Conservation (phyloP, 2,888 invertebrate species). For the Neria commutata region DNA sequence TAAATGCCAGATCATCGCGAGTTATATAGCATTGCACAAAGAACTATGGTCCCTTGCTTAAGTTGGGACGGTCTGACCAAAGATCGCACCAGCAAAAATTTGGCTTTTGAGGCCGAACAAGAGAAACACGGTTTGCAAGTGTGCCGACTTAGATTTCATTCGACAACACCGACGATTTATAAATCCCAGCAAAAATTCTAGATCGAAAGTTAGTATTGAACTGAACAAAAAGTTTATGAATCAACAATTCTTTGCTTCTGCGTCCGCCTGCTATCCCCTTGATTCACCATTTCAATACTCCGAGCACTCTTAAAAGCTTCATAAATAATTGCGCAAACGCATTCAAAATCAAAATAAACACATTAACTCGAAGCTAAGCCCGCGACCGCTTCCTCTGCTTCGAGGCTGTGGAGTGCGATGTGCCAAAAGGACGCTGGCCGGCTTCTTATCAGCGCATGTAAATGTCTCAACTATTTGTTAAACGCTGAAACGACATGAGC, state of each 20-base stretch:
- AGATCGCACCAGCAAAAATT: too few relatives aligned
- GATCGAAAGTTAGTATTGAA: neutral
- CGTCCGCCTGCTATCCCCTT: neutral
- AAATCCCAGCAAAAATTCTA: neutral
- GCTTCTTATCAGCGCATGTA: constrained; percentile 52
- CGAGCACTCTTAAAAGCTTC: constrained; percentile 24
- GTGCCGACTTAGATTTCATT: too few relatives aligned
- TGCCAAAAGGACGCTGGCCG: constrained; percentile 23
- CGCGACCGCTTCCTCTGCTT: constrained; percentile 26
- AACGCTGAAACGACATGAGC: constrained; percentile 55
- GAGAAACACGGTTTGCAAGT: too few relatives aligned
- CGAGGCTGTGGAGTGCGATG: constrained; percentile 24
- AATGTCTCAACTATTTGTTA: constrained; percentile 61
- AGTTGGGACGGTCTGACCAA: too few relatives aligned
- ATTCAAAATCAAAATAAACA: constrained; percentile 21
- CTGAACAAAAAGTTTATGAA: too few relatives aligned
- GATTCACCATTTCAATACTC: neutral
- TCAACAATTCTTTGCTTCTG: too few relatives aligned
- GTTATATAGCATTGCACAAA: too few relatives aligned
- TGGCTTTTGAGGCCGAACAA: too few relatives aligned
- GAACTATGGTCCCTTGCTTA: too few relatives aligned
- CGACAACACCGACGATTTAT: too few relatives aligned
- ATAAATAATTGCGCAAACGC: constrained; percentile 24
- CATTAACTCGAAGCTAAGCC: constrained; percentile 17
- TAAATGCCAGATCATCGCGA: too few relatives aligned